phyloP scores from a whole-genome alignment of 2,113 vertebrate species.

The Rhabdornis inornatus region DNA sequence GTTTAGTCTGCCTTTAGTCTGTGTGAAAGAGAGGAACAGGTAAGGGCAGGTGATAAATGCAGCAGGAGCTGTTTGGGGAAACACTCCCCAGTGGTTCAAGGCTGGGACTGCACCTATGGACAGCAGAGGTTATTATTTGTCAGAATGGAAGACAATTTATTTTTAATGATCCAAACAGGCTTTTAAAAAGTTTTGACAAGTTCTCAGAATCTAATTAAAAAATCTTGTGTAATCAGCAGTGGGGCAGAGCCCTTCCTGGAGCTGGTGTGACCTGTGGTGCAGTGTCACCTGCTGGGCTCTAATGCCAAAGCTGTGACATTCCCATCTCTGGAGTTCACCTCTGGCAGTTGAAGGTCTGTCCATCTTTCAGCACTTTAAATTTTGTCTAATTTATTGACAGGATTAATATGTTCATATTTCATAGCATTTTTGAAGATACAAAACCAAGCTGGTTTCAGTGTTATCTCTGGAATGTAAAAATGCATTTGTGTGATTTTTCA shows the following conservation, averaged over 20 bases:
- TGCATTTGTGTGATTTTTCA: background rate
- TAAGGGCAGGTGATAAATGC: background rate
- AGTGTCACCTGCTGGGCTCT: background rate
- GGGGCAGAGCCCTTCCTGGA: background rate
- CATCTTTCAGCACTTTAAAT: background rate
- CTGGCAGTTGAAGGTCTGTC: background rate
- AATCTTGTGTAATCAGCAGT: background rate
- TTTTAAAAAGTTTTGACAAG: background rate
- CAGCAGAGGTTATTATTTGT: background rate
- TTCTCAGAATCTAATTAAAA: background rate
- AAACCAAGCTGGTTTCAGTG: background rate
- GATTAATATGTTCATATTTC: background rate
- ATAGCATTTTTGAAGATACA: background rate
- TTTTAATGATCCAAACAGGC: background rate
- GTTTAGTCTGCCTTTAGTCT: background rate
- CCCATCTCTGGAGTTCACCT: background rate
- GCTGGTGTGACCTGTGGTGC: rapidly evolving
- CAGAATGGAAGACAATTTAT: background rate
- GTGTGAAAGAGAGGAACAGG: too few species aligned
- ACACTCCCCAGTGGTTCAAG: background rate
- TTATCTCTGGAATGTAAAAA: background rate
- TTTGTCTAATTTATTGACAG: background rate
- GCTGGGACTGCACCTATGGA: background rate
- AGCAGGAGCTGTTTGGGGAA: background rate
- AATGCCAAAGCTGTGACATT: rapidly evolving